These are phyloP conservation scores for Carcharodon carcharias DNA, from an alignment of 2,797 vertebrate genomes.

Conservation along the genomic window DNA sequence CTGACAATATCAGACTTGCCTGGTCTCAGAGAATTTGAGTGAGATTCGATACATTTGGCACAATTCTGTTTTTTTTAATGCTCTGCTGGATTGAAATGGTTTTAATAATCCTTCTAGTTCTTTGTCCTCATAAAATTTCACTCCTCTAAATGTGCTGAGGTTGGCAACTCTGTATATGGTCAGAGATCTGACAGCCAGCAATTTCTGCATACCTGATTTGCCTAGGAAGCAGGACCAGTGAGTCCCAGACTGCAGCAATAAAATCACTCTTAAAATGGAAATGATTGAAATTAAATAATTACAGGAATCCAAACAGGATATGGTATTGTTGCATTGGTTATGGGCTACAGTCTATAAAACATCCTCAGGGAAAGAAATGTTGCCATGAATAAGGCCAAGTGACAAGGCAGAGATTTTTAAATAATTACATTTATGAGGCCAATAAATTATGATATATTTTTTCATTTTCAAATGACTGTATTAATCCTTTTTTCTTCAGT, in stretches of 20 bases:
- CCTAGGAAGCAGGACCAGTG: background rate
- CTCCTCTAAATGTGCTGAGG: constrained; percentile 20
- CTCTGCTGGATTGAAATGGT: background rate
- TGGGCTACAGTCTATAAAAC: constrained; percentile 22
- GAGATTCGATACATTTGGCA: background rate
- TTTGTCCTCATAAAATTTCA: constrained; percentile 1
- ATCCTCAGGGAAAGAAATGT: constrained; percentile 21
- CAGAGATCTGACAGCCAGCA: constrained; percentile 7
- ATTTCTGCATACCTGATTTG: background rate
- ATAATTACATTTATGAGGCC: constrained; percentile 28
- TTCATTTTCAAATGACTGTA: constrained; percentile 29
- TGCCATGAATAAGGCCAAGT: constrained; percentile 29
- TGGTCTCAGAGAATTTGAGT: background rate
- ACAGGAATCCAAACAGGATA: constrained; percentile 25
- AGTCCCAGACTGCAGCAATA: constrained; percentile 21
- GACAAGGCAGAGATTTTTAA: constrained; percentile 27
- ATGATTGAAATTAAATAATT: constrained; percentile 33
- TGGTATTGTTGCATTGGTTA: constrained; percentile 16
- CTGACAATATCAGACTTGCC: background rate
- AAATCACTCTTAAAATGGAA: constrained; percentile 28
- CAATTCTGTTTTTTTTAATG: background rate
- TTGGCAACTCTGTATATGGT: background rate
- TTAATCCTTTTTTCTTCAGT: constrained; percentile 28
- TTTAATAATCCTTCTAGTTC: constrained; percentile 10
- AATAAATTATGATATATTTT: constrained; percentile 35